Conservation (phyloP, 2,888 invertebrate genomes). For the Archips xylosteana region DNA sequence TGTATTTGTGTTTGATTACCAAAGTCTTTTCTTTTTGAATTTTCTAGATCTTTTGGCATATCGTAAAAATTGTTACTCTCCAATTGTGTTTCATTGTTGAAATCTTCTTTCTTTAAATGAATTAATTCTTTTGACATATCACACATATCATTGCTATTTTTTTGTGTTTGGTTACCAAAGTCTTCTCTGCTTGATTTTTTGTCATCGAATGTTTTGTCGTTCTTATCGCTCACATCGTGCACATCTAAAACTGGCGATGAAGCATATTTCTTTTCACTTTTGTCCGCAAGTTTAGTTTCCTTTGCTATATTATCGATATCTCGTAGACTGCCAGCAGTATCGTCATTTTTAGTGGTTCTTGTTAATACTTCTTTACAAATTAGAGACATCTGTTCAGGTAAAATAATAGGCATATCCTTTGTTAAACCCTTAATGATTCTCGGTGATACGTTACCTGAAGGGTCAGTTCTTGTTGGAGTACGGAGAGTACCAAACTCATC, state of each 20-base stretch:
- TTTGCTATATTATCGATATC: slow-evolving; percentile 22
- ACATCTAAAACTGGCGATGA: slow-evolving; percentile 29
- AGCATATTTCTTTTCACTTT: slow-evolving; percentile 14
- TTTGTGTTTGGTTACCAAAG: not conserved
- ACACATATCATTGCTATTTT: not conserved
- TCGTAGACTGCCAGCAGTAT: slow-evolving; percentile 18
- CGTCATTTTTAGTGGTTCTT: slow-evolving; percentile 17
- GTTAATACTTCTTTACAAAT: slow-evolving; percentile 39
- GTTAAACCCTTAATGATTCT: slow-evolving; percentile 14
- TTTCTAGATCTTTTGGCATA: not conserved
- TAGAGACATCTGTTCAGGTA: slow-evolving; percentile 39
- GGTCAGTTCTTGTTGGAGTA: slow-evolving; percentile 1
- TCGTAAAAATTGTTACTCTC: not conserved
- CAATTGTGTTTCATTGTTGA: not conserved
- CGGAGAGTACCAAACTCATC: not conserved
- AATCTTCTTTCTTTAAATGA: not conserved
- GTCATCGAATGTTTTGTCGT: not conserved
- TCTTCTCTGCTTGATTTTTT: not conserved
- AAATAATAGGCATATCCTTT: slow-evolving; percentile 35
- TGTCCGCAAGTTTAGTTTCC: slow-evolving; percentile 6
- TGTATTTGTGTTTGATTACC: not conserved
- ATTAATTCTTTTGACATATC: slow-evolving; percentile 3
- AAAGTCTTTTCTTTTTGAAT: not conserved
- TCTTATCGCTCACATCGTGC: slow-evolving; percentile 10
- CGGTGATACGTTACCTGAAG: slow-evolving; percentile 18